These are phyloP conservation scores for Atrina japonica DNA, from an alignment of 2,888 invertebrate genomes.

Conservation along the genomic window DNA sequence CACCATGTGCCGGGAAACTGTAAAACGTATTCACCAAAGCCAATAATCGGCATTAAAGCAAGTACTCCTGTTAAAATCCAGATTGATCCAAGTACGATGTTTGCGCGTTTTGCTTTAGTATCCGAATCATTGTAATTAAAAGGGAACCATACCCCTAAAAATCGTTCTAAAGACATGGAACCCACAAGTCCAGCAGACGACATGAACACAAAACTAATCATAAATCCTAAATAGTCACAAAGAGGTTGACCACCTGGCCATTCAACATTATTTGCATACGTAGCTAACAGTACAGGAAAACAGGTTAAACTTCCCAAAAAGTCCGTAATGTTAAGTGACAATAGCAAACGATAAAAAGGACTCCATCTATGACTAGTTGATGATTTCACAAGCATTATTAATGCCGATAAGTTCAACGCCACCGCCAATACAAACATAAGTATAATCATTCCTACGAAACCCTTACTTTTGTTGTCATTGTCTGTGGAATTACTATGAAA, in stretches of 20 bases:
- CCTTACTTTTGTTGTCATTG: constrained; percentile 7
- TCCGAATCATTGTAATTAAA: constrained; percentile 17
- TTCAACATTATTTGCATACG: constrained; percentile 25
- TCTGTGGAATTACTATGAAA: neutral
- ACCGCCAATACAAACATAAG: constrained; percentile 23
- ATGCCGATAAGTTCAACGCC: constrained; percentile 11
- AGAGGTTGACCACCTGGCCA: constrained; percentile 21
- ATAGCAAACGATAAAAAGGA: constrained; percentile 20
- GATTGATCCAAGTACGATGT: neutral
- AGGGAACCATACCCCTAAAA: constrained; percentile 25
- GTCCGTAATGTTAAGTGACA: constrained; percentile 16
- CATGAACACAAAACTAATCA: constrained; percentile 29
- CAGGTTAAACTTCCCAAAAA: constrained; percentile 14
- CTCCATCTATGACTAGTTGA: constrained; percentile 19
- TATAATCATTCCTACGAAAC: constrained; percentile 28
- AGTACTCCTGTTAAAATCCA: constrained; percentile 14
- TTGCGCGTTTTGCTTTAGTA: constrained; percentile 10
- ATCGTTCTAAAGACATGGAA: constrained; percentile 21
- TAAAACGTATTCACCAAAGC: constrained; percentile 30
- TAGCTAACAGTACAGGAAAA: constrained; percentile 25
- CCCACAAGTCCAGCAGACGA: constrained; percentile 17
- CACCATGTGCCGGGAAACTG: constrained; percentile 43
- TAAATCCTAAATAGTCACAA: constrained; percentile 21
- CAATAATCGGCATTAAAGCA: constrained; percentile 23
- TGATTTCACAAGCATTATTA: constrained; percentile 12